Evolutionary conservation across 1,140 invertebrate genomes (phyloP).

Genomic region (Cyclargus thomasi): DNA sequence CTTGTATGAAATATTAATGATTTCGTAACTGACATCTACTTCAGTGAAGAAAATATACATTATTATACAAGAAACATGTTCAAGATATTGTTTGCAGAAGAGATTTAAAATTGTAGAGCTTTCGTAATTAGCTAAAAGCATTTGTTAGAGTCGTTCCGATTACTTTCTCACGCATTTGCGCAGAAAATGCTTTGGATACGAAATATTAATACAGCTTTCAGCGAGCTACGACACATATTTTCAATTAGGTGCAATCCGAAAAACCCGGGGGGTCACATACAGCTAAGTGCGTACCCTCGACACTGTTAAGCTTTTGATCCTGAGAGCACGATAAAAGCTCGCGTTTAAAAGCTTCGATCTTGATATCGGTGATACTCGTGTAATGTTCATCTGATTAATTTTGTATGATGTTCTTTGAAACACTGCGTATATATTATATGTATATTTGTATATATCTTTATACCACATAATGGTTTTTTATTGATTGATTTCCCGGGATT

Average conservation of each 20-base stretch:
- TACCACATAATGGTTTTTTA: neutral
- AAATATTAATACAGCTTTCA: neutral
- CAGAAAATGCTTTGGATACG: constrained; percentile 1
- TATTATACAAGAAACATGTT: neutral
- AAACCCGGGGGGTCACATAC: neutral
- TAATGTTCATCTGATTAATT: neutral
- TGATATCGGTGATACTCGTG: neutral
- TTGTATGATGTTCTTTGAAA: neutral
- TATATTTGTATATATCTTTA: neutral
- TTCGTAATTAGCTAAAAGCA: constrained; percentile 9
- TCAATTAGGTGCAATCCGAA: constrained; percentile 5
- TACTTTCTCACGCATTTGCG: neutral
- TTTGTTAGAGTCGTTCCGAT: neutral
- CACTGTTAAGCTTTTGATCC: neutral
- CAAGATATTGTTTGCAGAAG: neutral
- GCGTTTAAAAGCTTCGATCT: neutral
- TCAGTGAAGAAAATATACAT: neutral
- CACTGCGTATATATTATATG: too few relatives aligned
- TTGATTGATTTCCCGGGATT: neutral
- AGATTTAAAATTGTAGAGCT: neutral
- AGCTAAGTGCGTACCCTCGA: constrained; percentile 7
- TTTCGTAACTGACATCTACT: neutral
- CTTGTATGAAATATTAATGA: neutral
- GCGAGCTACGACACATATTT: constrained; percentile 4
- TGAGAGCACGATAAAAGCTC: neutral